These are phyloP conservation scores for Epinotia bilunana DNA, from an alignment of 2,888 invertebrate species.

Conservation along the genomic window DNA sequence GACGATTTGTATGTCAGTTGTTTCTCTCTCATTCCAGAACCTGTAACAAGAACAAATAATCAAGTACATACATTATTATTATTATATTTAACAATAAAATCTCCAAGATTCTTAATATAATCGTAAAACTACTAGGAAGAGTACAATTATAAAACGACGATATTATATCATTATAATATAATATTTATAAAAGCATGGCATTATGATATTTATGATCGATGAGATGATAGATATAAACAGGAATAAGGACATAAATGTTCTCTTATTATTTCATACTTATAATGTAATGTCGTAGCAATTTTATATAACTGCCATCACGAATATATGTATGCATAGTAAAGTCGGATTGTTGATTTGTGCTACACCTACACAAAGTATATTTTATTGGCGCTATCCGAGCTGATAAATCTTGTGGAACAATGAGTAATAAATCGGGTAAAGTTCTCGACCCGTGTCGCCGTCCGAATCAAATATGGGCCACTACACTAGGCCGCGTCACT, in stretches of 20 bases:
- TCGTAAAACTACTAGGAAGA: too few species aligned
- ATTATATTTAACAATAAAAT: too few species aligned
- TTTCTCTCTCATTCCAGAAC: slow-evolving; percentile 52
- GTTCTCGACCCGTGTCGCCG: slow-evolving; percentile 42
- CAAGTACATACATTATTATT: background rate
- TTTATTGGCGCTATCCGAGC: slow-evolving; percentile 17
- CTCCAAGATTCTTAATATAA: too few species aligned
- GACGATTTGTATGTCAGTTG: slow-evolving; percentile 55
- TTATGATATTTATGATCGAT: too few species aligned
- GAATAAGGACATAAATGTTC: background rate
- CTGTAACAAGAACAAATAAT: slow-evolving; percentile 52
- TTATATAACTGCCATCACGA: background rate
- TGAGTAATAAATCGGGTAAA: slow-evolving; percentile 41
- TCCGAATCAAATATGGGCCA: slow-evolving; percentile 44
- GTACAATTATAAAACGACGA: too few species aligned
- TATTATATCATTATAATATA: too few species aligned
- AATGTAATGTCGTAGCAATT: too few species aligned
- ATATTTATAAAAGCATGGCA: too few species aligned
- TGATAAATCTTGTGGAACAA: slow-evolving; percentile 43
- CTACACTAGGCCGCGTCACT: slow-evolving; percentile 22
- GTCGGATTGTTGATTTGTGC: background rate
- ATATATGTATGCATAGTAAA: background rate
- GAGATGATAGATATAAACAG: too few species aligned
- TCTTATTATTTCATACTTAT: too few species aligned
- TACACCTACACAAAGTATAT: background rate